Conservation (phyloP, 2,113 vertebrate genomes). For the Vicugna pacos region DNA sequence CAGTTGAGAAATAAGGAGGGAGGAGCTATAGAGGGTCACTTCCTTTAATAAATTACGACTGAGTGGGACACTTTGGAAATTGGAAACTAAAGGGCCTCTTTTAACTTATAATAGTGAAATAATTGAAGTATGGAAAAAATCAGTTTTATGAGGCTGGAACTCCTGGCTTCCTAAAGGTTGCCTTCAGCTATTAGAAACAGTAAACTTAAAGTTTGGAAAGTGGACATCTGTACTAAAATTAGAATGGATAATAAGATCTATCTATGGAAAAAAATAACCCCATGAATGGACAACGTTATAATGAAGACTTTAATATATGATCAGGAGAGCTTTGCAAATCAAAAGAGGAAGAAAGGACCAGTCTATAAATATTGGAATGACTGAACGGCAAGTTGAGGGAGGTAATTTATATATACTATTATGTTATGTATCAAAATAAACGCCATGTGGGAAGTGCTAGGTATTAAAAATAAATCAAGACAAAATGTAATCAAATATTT, state of each 20-base stretch:
- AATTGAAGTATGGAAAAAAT: neutral
- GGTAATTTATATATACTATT: neutral
- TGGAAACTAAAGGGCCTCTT: neutral
- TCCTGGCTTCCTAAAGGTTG: neutral
- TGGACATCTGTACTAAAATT: neutral
- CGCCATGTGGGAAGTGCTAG: neutral
- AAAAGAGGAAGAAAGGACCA: neutral
- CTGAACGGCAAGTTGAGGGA: neutral
- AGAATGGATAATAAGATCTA: neutral
- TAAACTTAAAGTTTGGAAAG: neutral
- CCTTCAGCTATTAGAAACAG: neutral
- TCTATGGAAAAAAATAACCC: neutral
- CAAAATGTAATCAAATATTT: constrained; percentile 28
- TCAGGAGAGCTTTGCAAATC: neutral
- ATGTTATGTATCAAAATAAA: neutral
- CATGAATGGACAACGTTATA: neutral
- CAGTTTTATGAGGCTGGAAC: neutral
- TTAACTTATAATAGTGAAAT: neutral
- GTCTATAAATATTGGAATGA: neutral
- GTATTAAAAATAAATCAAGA: constrained; percentile 44
- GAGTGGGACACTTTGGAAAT: neutral
- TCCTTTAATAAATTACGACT: neutral
- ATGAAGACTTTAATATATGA: neutral
- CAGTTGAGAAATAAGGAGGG: neutral
- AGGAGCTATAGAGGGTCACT: neutral